Evolutionary conservation across 2,797 vertebrate species (phyloP).

Genomic region (Orientallactaga sibirica): DNA sequence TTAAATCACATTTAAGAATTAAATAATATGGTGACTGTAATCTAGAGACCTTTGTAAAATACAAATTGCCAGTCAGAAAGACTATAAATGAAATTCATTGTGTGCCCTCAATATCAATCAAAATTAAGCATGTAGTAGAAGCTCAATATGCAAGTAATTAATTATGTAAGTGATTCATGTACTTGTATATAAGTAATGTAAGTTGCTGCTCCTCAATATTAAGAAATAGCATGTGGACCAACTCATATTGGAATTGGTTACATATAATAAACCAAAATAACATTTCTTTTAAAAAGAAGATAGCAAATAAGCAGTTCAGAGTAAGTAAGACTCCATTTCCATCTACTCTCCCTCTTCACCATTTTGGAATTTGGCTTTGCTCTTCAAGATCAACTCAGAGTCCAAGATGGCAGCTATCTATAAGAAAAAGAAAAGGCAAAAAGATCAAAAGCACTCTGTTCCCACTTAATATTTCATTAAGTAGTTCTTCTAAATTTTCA

Average conservation of each 20-base stretch:
- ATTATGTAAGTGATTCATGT: background rate
- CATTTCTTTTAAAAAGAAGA: background rate
- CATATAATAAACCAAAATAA: background rate
- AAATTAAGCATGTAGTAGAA: background rate
- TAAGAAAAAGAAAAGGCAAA: background rate
- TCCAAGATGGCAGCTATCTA: conserved; percentile 1
- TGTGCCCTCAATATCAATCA: background rate
- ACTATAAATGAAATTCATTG: background rate
- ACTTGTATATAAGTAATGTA: background rate
- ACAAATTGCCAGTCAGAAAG: background rate
- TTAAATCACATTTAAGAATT: background rate
- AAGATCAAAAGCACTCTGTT: background rate
- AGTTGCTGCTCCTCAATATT: too few relatives aligned
- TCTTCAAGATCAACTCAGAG: background rate
- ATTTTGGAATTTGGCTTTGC: background rate
- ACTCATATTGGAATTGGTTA: background rate
- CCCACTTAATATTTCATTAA: background rate
- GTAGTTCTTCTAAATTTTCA: background rate
- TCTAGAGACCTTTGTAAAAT: background rate
- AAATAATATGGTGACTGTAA: background rate
- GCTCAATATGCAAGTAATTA: background rate
- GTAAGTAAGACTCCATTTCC: background rate
- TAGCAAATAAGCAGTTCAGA: background rate
- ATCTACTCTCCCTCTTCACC: background rate
- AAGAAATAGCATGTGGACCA: background rate